Percentiles rank a stretch among this genome's conserved stretches.
phyloP scores from a whole-genome alignment of 2,113 vertebrate genomes.

The Mugil cephalus region DNA sequence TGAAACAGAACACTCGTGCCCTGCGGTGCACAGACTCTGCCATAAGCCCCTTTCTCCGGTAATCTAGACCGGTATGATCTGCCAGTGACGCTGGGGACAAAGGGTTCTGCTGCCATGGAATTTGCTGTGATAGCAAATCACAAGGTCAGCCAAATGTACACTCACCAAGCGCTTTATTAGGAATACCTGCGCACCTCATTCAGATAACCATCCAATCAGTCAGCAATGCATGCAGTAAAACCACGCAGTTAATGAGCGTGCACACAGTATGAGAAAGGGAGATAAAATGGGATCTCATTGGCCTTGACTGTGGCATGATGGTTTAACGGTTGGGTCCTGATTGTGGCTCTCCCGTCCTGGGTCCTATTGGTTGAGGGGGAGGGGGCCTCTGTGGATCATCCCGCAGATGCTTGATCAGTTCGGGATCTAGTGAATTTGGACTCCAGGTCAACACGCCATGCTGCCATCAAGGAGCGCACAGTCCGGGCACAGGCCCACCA shows the following conservation, averaged over 20 bases:
- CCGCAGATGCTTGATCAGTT: too few relatives aligned
- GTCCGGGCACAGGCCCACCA: not conserved
- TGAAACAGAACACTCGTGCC: not conserved
- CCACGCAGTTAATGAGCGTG: too few relatives aligned
- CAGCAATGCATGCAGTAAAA: not conserved
- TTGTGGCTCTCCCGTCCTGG: too few relatives aligned
- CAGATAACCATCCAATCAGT: not conserved
- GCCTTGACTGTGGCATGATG: too few relatives aligned
- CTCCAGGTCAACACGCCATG: too few relatives aligned
- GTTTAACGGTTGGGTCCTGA: too few relatives aligned
- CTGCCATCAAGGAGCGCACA: too few relatives aligned
- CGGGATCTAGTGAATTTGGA: too few relatives aligned
- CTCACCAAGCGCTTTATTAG: not conserved
- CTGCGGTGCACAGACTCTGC: not conserved
- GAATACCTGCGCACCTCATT: not conserved
- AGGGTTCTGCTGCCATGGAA: not conserved
- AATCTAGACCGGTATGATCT: not conserved
- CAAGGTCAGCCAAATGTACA: conserved; percentile 6
- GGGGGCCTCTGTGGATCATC: too few relatives aligned
- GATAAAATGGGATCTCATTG: too few relatives aligned
- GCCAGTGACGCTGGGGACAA: not conserved
- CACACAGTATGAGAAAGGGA: too few relatives aligned
- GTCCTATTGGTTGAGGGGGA: too few relatives aligned
- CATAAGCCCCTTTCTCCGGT: not conserved
- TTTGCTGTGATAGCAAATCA: conserved; percentile 8